Conservation (phyloP, 2,888 invertebrate species). For the Synanthedon tipuliformis region DNA sequence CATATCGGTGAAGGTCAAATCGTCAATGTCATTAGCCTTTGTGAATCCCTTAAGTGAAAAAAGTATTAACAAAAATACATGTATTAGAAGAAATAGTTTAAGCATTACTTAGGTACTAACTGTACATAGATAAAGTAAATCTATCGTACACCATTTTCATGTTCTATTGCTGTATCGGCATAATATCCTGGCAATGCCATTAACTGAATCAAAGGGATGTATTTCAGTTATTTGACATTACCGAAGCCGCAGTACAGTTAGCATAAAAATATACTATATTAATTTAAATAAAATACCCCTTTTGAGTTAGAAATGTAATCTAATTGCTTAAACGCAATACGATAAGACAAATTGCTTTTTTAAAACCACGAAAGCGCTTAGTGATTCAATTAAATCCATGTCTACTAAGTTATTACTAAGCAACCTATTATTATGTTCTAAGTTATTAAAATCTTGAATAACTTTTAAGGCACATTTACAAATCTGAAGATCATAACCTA, state of each 20-base stretch:
- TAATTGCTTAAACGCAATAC: too few species aligned
- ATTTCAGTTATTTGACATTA: not conserved
- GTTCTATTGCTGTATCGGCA: not conserved
- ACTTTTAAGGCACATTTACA: not conserved
- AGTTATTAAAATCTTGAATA: too few species aligned
- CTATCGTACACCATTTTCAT: too few species aligned
- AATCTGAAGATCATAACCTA: not conserved
- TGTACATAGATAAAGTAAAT: too few species aligned
- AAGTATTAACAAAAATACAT: too few species aligned
- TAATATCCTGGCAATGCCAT: not conserved
- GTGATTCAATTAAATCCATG: not conserved
- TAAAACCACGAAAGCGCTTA: not conserved
- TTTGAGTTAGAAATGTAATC: not conserved
- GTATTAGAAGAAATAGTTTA: too few species aligned
- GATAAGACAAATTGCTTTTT: not conserved
- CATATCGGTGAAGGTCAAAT: too few species aligned
- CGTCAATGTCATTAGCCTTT: too few species aligned
- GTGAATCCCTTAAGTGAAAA: too few species aligned
- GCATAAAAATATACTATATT: not conserved
- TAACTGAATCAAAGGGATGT: not conserved
- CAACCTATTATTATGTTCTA: too few species aligned
- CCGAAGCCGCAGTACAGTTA: not conserved
- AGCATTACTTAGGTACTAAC: too few species aligned
- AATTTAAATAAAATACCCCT: not conserved
- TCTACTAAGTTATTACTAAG: too few species aligned